Conservation (phyloP, 2,797 vertebrate genomes). For the Sparus aurata region DNA sequence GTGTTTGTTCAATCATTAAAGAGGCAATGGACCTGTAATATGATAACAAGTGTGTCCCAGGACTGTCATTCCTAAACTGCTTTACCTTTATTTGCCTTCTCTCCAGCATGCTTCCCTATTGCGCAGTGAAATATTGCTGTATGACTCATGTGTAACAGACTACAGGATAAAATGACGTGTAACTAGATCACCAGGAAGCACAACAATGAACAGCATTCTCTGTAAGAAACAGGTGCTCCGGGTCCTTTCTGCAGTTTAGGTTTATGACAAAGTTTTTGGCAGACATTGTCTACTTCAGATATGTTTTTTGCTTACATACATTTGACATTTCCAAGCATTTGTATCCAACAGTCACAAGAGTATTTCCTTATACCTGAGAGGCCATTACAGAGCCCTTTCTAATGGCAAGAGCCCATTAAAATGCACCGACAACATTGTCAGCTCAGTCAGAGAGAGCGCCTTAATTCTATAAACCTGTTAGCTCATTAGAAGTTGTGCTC, state of each 20-base stretch:
- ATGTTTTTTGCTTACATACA: constrained; percentile 3
- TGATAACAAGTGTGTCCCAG: constrained; percentile 47
- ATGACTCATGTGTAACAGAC: constrained; percentile 71
- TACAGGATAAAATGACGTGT: constrained; percentile 57
- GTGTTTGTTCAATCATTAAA: constrained; percentile 72
- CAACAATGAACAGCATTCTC: constrained; percentile 37
- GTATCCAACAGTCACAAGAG: constrained; percentile 11
- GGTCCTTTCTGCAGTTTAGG: constrained; percentile 19
- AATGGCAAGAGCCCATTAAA: constrained; percentile 76
- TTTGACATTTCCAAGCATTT: constrained; percentile 15
- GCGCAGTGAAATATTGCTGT: constrained; percentile 48
- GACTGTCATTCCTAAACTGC: constrained; percentile 58
- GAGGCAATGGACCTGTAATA: constrained; percentile 58
- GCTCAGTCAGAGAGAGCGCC: constrained; percentile 73
- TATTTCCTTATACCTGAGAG: constrained; percentile 35
- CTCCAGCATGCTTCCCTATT: constrained; percentile 15
- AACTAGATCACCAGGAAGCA: constrained; percentile 61
- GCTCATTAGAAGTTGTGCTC: constrained; percentile 65
- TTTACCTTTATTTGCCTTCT: constrained; percentile 55
- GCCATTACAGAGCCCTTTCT: constrained; percentile 51
- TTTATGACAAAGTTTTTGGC: constrained; percentile 11
- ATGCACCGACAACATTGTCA: constrained; percentile 70
- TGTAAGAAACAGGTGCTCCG: constrained; percentile 31
- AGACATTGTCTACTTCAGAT: background rate
- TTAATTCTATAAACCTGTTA: constrained; percentile 82